Base-by-base conservation (phyloP, 2,888 invertebrate genomes). In the Pheosia gnoma region DNA sequence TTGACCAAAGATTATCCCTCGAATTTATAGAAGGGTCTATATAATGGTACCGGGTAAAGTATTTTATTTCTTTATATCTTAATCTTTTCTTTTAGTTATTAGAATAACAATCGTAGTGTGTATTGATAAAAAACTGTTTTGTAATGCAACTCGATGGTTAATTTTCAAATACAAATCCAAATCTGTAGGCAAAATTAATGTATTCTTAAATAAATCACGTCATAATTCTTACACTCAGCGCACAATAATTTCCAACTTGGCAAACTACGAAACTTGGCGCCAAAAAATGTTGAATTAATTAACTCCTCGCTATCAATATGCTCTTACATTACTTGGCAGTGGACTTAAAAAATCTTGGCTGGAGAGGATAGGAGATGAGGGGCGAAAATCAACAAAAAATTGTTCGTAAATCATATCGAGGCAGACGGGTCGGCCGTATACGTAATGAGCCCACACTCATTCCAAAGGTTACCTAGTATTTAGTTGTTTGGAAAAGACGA, bases 341-440 rank as follows among this genome's bases (percentile, higher is more conserved):
- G 70, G 70, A 74, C 76, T 78, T 70, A 71, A 75, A 81, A 74
- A 82, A 78, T 86, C 84, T 88, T 87, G 86, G 86, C 82, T 79
- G 70, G n/a, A 45, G 13, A 25, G 9, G 0, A 25, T 8, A 70
- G 68, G 72, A 75, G 68, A 63, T 61, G 75, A 66, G 70, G 68
- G 79, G 78, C 74, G 78, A 84, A 86, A 86, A 88, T 87, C 83
- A 82, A 86, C 85, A 88, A 91, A 91, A 91, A 91, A 88, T 82
- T 70, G 85, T 80, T 74, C 84, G 90, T 93, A 90, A 93, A 93
- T 93, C 91, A 92, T 75, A 66, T 66, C 63, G 72, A 74, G 83
- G 78, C 89, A 88, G 90, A 87, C 93, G 87, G 90, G 85, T 77
- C 83, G 88, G 82, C 80, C 81, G 91, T 89, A 90, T 91, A 83